Evolutionary conservation across 2,113 vertebrate species (phyloP), one percentile per base, ranked within the genome.

Genomic region (Melanocharis versteri): DNA sequence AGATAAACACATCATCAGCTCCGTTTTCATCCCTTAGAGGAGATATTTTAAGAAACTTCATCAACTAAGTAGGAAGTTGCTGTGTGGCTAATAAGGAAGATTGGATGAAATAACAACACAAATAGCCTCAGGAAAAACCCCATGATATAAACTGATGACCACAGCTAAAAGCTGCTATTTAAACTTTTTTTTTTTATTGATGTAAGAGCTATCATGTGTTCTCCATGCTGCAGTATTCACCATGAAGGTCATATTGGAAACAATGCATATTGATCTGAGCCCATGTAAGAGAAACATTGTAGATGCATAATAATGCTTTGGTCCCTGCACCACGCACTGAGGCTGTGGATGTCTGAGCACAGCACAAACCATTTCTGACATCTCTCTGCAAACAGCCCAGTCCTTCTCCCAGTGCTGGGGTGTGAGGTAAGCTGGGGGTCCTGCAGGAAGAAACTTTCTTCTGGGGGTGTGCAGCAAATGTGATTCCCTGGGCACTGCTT

Each of bases 11-110:
- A 85, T 79, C 50, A 65, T 44, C 87, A 87, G 30, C 17, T 88
- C 58, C 60, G 31, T 94, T 93, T 93, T 93, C 60, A 89, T 68
- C 60, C 17, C 56, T 87, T 75, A 60, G 31, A 51, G 56, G 19
- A 88, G 68, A 14, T 94, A 92, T 89, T 94, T 92, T 91, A 91
- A 95, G 90, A 93, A 94, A 92, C 35, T 71, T 95, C 73, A 91
- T 73, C 85, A 83, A 45, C 68, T 51, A 83, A 93, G 53, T 64
- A 88, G 92, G 90, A 96, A 92, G 90, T 93, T 92, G 65, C 60
- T 40, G n/a, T 79, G 72, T 53, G 72, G 68, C 57, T 87, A 93
- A 88, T 78, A 89, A 81, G 56, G 90, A 96, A 92, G 88, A 87
- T 4, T 75, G 76, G 27, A 60, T 78, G 48, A 70, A 87, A 81